Percentiles rank a stretch among this genome's conserved stretches.
phyloP scores from a whole-genome alignment of 2,888 invertebrate species.

The Meandrusa payeni region DNA sequence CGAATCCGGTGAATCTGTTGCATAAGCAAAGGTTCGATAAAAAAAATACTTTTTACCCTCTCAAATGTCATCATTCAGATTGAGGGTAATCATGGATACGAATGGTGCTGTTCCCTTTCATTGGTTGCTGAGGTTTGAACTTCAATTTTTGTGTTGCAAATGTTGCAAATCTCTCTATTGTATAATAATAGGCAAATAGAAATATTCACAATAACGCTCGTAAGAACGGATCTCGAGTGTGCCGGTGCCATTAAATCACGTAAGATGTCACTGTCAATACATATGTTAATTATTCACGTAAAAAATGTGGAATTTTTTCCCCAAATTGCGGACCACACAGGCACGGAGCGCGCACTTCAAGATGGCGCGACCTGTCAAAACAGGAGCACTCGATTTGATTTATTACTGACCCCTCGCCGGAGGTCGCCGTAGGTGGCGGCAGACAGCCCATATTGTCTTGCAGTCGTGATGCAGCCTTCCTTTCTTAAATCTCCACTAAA shows the following conservation, averaged over 20 bases:
- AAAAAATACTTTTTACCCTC: no score
- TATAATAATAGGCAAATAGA: no score
- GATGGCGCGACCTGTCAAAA: conserved; percentile 41
- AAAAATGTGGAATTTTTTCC: conserved; percentile 7
- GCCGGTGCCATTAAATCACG: background rate
- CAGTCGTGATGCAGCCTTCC: conserved; percentile 7
- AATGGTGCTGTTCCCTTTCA: no score
- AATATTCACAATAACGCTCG: no score
- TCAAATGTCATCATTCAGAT: no score
- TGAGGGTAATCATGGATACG: no score
- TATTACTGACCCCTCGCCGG: conserved; percentile 26
- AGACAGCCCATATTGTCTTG: conserved; percentile 14
- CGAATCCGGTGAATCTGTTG: no score
- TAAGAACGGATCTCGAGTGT: background rate
- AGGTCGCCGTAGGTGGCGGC: conserved; percentile 22
- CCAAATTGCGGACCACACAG: conserved; percentile 46
- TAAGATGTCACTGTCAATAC: conserved; percentile 10
- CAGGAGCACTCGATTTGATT: conserved; percentile 30
- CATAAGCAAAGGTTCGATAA: no score
- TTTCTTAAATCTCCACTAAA: conserved; percentile 21
- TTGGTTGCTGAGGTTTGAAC: no score
- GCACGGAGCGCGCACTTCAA: conserved; percentile 34
- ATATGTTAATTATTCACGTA: conserved; percentile 7
- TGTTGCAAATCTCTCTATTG: no score
- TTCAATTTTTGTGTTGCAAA: no score